phyloP scores from a whole-genome alignment of 2,888 invertebrate genomes.

The Stenotaenia linearis region DNA sequence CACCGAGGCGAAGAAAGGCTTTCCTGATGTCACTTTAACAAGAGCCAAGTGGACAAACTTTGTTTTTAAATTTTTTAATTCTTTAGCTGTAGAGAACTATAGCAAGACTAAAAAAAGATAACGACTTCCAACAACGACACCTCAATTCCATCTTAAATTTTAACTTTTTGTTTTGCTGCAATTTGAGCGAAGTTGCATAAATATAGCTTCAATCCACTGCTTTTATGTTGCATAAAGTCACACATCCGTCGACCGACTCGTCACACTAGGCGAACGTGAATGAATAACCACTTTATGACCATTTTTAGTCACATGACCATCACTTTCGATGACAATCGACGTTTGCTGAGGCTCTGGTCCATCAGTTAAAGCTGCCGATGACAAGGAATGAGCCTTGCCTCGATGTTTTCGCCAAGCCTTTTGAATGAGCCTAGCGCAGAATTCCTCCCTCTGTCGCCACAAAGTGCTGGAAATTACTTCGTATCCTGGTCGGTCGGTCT shows the following conservation, averaged over 20 bases:
- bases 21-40: conserved; percentile 11
- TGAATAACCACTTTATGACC: conserved; percentile 80
- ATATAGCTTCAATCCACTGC: conserved; percentile 14
- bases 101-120: conserved; percentile 24
- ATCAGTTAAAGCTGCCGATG: conserved; percentile 44
- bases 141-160: not conserved
- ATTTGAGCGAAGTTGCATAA: conserved; percentile 19
- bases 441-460: conserved; percentile 93
- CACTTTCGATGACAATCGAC: conserved; percentile 77
- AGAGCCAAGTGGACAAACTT: conserved; percentile 5
- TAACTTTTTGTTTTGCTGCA: not conserved
- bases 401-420: conserved; percentile 85
- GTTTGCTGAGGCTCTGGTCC: conserved; percentile 57
- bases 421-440: conserved; percentile 91
- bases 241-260: conserved; percentile 76
- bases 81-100: conserved; percentile 17
- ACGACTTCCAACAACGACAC: not conserved
- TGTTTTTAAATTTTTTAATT: conserved; percentile 13
- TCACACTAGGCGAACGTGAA: conserved; percentile 77
- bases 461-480: conserved; percentile 90
- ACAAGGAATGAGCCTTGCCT: conserved; percentile 53
- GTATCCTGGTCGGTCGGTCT: conserved; percentile 82
- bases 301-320: conserved; percentile 75
- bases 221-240: conserved; percentile 51
- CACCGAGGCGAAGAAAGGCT: conserved; percentile 19